Conservation (phyloP, 2,797 vertebrate species). For the Coregonus ussuriensis region DNA sequence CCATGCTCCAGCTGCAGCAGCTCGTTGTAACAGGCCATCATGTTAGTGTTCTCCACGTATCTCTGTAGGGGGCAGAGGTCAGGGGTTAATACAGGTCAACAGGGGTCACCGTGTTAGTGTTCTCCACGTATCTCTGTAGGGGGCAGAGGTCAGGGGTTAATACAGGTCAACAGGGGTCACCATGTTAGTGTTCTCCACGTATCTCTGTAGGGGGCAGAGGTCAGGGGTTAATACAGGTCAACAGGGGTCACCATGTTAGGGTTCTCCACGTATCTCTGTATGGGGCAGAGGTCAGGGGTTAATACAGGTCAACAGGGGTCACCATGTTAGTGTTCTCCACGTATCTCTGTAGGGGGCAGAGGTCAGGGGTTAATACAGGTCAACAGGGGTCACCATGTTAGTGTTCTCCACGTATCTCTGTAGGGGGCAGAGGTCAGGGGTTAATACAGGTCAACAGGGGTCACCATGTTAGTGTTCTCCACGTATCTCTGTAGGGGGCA, state of each 20-base stretch:
- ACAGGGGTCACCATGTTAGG: not conserved
- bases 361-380: too few relatives aligned
- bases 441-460: too few relatives aligned
- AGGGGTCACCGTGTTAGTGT: not conserved
- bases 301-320: too few relatives aligned
- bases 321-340: too few relatives aligned
- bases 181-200: constrained; percentile 90
- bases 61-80: constrained; percentile 75
- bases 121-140: not conserved
- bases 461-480: too few relatives aligned
- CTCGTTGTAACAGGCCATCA: constrained; percentile 98
- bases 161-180: constrained; percentile 71
- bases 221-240: constrained; percentile 45
- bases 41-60: constrained; percentile 91
- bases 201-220: constrained; percentile 79
- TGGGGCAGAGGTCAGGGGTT: not conserved
- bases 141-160: not conserved
- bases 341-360: too few relatives aligned
- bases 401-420: too few relatives aligned
- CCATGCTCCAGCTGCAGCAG: constrained; percentile 93
- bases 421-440: too few relatives aligned
- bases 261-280: not conserved
- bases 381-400: too few relatives aligned
- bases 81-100: constrained; percentile 39
- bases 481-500: too few relatives aligned